Conservation (phyloP, 2,797 vertebrate genomes). For the Hyperoplus immaculatus region DNA sequence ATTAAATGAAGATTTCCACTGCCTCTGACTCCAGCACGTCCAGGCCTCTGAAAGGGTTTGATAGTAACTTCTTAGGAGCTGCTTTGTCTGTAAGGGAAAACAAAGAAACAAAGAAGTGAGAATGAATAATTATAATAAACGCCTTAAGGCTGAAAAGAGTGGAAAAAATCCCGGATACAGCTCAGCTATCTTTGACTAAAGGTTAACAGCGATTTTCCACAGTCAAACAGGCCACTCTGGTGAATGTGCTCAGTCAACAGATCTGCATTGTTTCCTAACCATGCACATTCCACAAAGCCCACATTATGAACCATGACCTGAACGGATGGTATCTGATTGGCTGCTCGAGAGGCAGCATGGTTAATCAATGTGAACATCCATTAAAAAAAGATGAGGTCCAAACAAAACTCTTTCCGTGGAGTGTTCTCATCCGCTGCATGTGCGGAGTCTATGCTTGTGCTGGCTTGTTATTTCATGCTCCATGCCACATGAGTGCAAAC, state of each 20-base stretch:
- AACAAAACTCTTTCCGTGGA: constrained; percentile 16
- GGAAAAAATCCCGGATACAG: constrained; percentile 37
- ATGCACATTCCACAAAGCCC: constrained; percentile 73
- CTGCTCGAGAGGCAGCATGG: constrained; percentile 41
- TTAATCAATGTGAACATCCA: constrained; percentile 73
- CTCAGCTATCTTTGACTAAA: constrained; percentile 58
- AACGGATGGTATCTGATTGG: constrained; percentile 66
- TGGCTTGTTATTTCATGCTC: neutral
- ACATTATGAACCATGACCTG: constrained; percentile 73
- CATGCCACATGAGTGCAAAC: constrained; percentile 6
- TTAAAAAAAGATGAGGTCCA: constrained; percentile 30
- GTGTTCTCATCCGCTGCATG: neutral
- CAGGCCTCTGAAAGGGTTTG: constrained; percentile 79
- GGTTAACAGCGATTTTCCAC: constrained; percentile 70
- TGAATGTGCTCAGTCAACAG: constrained; percentile 76
- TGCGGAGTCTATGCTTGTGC: neutral
- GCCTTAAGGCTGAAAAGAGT: constrained; percentile 37
- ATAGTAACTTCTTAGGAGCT: constrained; percentile 67
- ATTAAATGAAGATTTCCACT: constrained; percentile 89
- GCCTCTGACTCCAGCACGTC: constrained; percentile 83
- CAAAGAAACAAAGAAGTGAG: constrained; percentile 12
- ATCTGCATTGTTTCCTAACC: constrained; percentile 69
- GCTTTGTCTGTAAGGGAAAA: constrained; percentile 67
- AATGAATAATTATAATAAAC: constrained; percentile 37
- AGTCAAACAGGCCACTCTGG: constrained; percentile 53